Base-by-base conservation (phyloP, 2,888 invertebrate genomes). In the Pogonocherus hispidulus region DNA sequence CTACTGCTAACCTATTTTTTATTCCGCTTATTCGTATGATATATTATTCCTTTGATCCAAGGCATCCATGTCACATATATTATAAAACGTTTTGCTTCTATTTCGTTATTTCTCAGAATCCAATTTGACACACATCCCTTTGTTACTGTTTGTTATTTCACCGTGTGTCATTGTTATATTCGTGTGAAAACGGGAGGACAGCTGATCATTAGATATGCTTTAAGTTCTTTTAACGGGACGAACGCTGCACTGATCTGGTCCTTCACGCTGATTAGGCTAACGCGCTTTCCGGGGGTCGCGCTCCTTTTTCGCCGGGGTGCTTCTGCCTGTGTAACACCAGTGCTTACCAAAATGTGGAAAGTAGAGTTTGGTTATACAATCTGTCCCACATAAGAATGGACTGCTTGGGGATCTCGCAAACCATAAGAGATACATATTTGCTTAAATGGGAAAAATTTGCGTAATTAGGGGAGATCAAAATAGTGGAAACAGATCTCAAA, bases 161-260 rank as follows among this genome's bases (percentile, higher is more conserved):
- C 56, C 51, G 65, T 57, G 64, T 66, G 60, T 66, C 66, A 71
- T 70, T 70, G 67, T 67, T 69, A 55, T 49, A 63, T 41, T 64
- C 70, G 77, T 78, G 79, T 80, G 80, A 80, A 79, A 81, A 80
- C 73, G 72, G 73, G 76, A 63, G 76, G 78, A 77, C 83, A 83
- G 82, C 81, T 83, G 83, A 81, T 82, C 80, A 81, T 83, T 83
- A 82, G 83, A 77, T 75, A 83, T 80, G 82, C 79, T 76, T 69
- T 73, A 78, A 76, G 73, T 81, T 82, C 82, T 80, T 81, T 82
- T 79, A 75, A 74, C 77, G 74, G 75, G 73, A 71, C 76, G 76
- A 79, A 78, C 73, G 76, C 68, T 76, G 73, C 75, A 72, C 71
- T 72, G 76, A 74, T 76, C 76, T 74, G 75, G 73, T 57, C 76